These are phyloP conservation scores for Hyppa rectilinea DNA, from an alignment of 2,888 invertebrate genomes.

Conservation along the genomic window DNA sequence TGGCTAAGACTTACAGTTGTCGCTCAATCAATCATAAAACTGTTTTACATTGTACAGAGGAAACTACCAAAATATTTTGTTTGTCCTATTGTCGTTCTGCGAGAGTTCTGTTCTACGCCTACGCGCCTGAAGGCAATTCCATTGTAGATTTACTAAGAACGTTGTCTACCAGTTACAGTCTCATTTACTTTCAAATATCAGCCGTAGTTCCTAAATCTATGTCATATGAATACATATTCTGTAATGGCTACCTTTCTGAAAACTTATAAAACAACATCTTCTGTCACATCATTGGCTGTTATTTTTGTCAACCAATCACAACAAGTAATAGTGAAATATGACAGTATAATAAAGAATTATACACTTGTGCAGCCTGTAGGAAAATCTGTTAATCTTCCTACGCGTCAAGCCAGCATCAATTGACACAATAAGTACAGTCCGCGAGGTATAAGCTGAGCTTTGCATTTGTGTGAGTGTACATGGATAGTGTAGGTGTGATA, in stretches of 20 bases:
- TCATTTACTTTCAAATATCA: slow-evolving; percentile 25
- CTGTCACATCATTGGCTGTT: not conserved
- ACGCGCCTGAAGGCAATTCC: slow-evolving; percentile 12
- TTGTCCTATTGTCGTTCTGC: not conserved
- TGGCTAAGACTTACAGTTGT: not conserved
- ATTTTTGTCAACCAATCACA: slow-evolving; percentile 12
- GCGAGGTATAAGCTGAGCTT: too few relatives aligned
- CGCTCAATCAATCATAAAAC: not conserved
- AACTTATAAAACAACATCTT: not conserved
- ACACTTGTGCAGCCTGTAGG: not conserved
- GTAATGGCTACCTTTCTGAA: not conserved
- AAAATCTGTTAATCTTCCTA: not conserved
- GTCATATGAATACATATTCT: not conserved
- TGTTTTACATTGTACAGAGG: not conserved
- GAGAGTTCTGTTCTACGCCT: slow-evolving; percentile 8
- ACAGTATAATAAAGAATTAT: slow-evolving; percentile 1
- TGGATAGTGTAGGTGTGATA: too few relatives aligned
- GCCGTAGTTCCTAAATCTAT: not conserved
- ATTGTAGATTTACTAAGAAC: not conserved
- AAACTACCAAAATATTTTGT: not conserved
- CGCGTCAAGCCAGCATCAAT: not conserved
- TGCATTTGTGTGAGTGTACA: too few relatives aligned
- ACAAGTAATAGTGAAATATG: not conserved
- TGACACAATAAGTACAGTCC: slow-evolving; percentile 14
- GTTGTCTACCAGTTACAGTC: not conserved